phyloP scores from a whole-genome alignment of 23 tunicate species.

The Pegea sp. region DNA sequence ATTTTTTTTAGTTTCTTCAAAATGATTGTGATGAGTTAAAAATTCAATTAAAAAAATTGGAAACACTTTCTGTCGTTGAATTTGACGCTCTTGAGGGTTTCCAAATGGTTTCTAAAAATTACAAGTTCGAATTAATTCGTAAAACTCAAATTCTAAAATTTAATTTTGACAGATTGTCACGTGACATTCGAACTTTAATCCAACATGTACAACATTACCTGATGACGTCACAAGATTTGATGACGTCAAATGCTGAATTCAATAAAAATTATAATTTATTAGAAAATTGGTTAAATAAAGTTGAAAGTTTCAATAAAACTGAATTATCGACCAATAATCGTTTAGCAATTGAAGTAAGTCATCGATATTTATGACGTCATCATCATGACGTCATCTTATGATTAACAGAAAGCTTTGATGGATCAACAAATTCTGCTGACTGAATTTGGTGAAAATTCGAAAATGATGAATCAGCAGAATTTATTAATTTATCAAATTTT shows the following conservation, averaged over 20 bases:
- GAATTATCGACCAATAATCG: conserved; percentile 3
- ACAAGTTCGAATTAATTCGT: no score
- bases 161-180: no score
- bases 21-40: no score
- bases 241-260: conserved; percentile 4
- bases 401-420: neutral
- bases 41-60: no score
- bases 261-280: conserved; percentile 16
- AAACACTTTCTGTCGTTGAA: no score
- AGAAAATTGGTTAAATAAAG: conserved; percentile 38
- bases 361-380: neutral
- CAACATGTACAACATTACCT: no score
- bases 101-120: no score
- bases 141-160: no score
- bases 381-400: neutral
- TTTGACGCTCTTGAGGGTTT: no score
- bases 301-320: conserved; percentile 2
- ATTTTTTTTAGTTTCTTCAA: no score
- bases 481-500: no score
- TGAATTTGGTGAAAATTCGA: neutral
- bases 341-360: conserved; percentile 10
- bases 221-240: neutral
- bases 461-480: neutral
- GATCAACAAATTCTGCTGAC: neutral
- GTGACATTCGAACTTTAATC: no score